Evolutionary conservation across 1,140 invertebrate genomes (phyloP).

Genomic region (Rhynchophorus ferrugineus): DNA sequence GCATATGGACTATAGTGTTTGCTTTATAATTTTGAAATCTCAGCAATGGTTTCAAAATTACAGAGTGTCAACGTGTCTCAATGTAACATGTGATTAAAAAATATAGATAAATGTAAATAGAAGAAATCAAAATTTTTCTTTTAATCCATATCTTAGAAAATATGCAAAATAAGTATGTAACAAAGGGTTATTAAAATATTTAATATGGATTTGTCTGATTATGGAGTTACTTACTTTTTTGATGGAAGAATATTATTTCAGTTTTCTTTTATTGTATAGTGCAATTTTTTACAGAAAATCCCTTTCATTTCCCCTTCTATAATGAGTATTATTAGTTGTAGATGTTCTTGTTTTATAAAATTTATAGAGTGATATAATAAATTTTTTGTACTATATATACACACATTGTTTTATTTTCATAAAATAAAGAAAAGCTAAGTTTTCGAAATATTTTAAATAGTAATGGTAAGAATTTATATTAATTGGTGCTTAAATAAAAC

Average conservation of each 20-base stretch:
- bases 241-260: background rate
- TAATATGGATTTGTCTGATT: too few relatives aligned
- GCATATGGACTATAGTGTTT: too few relatives aligned
- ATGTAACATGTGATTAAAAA: slow-evolving; percentile 1
- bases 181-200: background rate
- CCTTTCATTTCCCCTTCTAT: background rate
- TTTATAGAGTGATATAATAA: slow-evolving; percentile 21
- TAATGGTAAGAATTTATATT: background rate
- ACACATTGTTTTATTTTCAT: background rate
- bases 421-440: background rate
- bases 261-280: slow-evolving; percentile 2
- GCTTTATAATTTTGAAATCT: too few relatives aligned
- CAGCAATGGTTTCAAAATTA: too few relatives aligned
- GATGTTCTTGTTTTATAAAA: slow-evolving; percentile 15
- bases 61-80: background rate
- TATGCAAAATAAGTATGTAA: background rate
- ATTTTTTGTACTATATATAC: slow-evolving; percentile 14
- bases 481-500: too few relatives aligned
- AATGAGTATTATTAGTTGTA: slow-evolving; percentile 18
- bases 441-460: background rate
- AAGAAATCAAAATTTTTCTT: slow-evolving; percentile 1
- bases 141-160: slow-evolving; percentile 1
- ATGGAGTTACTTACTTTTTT: background rate
- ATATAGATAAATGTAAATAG: background rate
- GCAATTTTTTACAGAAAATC: background rate